Percentiles rank a stretch among this genome's conserved stretches.
Conservation (phyloP, 2,113 vertebrate species). For the Alethe castanea region DNA sequence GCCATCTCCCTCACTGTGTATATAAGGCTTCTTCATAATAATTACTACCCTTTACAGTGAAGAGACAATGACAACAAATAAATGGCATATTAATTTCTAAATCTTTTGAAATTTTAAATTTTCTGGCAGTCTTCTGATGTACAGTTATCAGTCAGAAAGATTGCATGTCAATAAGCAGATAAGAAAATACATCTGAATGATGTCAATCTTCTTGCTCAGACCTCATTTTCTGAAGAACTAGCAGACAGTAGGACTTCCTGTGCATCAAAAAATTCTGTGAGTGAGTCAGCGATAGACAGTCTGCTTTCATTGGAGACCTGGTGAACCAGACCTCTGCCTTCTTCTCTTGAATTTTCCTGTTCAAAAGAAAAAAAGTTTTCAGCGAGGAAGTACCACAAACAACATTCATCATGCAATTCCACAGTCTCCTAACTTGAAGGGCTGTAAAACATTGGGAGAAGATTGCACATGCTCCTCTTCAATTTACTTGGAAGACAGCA, state of each 20-base stretch:
- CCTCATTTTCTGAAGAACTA: slow-evolving; percentile 98
- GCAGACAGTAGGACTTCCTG: slow-evolving; percentile 94
- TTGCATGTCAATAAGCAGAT: background rate
- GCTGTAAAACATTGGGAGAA: background rate
- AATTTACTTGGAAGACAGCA: background rate
- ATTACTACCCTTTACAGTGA: background rate
- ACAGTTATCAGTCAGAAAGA: background rate
- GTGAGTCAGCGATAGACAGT: slow-evolving; percentile 89
- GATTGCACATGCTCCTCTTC: background rate
- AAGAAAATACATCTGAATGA: background rate
- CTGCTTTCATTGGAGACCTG: slow-evolving; percentile 93
- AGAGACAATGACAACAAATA: background rate
- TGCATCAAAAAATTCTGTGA: slow-evolving; percentile 96
- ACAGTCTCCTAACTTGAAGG: background rate
- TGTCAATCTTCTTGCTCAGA: slow-evolving; percentile 51
- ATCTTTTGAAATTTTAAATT: background rate
- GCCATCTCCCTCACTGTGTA: background rate
- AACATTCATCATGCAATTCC: background rate
- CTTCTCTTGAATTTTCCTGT: slow-evolving; percentile 82
- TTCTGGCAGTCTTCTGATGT: background rate
- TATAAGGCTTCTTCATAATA: background rate
- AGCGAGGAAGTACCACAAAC: background rate
- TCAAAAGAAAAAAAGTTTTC: slow-evolving; percentile 43
- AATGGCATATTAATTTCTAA: background rate
- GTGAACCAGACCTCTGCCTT: slow-evolving; percentile 84